Evolutionary conservation across 1,140 invertebrate species (phyloP).

Genomic region (Bilobella aurantiaca): DNA sequence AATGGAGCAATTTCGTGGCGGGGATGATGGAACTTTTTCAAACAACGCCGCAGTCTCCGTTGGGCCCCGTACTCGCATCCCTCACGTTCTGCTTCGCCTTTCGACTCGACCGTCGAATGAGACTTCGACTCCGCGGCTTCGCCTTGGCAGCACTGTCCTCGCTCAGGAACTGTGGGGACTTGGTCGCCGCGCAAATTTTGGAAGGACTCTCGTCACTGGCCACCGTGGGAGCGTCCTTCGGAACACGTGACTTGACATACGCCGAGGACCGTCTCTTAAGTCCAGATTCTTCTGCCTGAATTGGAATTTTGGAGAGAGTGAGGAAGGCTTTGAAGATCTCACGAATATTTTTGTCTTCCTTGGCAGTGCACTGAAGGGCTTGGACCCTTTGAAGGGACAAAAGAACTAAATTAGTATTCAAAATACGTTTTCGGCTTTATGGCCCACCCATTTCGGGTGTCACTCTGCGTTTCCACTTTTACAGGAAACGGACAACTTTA

Average conservation of each 20-base stretch:
- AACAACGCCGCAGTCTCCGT: conserved; percentile 39
- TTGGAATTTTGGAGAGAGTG: conserved; percentile 56
- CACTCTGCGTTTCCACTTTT: too few relatives aligned
- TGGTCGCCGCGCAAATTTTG: background rate
- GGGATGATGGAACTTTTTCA: background rate
- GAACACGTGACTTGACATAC: conserved; percentile 41
- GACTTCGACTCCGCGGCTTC: conserved; percentile 55
- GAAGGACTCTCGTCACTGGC: conserved; percentile 6
- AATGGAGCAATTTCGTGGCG: background rate
- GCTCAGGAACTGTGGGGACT: conserved; percentile 36
- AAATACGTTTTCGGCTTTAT: too few relatives aligned
- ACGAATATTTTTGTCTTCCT: conserved; percentile 63
- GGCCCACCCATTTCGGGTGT: too few relatives aligned
- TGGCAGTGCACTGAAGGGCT: conserved; percentile 69
- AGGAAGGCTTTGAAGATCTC: conserved; percentile 63
- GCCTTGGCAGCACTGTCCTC: conserved; percentile 34
- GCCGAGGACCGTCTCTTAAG: conserved; percentile 63
- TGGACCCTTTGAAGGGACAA: conserved; percentile 49
- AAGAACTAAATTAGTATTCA: conserved; percentile 14
- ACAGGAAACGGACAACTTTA: too few relatives aligned
- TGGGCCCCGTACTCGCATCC: conserved; percentile 42
- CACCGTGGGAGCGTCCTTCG: conserved; percentile 12
- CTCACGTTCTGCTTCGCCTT: conserved; percentile 68
- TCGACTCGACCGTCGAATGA: conserved; percentile 61
- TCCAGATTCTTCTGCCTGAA: conserved; percentile 47